A percentile compares a stretch with the other conserved stretches of the same genome.
phyloP scores from a whole-genome alignment of 2,888 invertebrate species.

The Synergus umbraculus region DNA sequence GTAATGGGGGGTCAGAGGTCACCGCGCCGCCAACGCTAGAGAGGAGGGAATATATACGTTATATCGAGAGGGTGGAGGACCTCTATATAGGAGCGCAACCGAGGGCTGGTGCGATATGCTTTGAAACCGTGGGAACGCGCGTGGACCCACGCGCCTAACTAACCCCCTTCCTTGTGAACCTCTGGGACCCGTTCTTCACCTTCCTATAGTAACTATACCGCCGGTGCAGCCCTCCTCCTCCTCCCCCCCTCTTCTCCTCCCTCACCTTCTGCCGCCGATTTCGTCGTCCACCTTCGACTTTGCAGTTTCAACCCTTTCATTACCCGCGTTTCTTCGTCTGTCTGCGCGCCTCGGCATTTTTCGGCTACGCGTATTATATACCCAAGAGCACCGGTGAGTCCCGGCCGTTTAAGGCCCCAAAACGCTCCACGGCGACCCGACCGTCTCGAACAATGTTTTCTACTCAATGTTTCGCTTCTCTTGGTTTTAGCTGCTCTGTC shows the following conservation, averaged over 20 bases:
- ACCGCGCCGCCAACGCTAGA: conserved; percentile 75
- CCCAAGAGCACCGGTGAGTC: conserved; percentile 35
- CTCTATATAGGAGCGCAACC: conserved; percentile 48
- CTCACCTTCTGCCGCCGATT: conserved; percentile 44
- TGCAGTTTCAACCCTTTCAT: conserved; percentile 64
- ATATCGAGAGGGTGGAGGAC: conserved; percentile 58
- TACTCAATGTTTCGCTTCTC: conserved; percentile 8
- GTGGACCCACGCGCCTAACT: conserved; percentile 76
- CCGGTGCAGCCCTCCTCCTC: conserved; percentile 39
- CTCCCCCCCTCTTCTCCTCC: conserved; percentile 46
- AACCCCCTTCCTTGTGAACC: conserved; percentile 64
- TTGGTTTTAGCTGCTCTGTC: not conserved
- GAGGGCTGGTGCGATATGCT: conserved; percentile 74
- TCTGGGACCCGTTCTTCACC: conserved; percentile 49
- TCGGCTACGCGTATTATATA: conserved; percentile 52
- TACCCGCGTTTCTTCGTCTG: conserved; percentile 63
- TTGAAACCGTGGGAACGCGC: conserved; percentile 76
- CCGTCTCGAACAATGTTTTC: conserved; percentile 32
- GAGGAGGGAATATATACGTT: conserved; percentile 65
- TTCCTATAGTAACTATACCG: conserved; percentile 53
- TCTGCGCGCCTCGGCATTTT: conserved; percentile 56
- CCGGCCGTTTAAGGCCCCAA: conserved; percentile 33
- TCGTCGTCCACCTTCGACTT: conserved; percentile 53
- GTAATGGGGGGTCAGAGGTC: conserved; percentile 77
- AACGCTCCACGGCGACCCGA: conserved; percentile 27